Evolutionary conservation across 1,140 invertebrate species (phyloP), one percentile per base, ranked within the genome.

Genomic region (Euura lappo): DNA sequence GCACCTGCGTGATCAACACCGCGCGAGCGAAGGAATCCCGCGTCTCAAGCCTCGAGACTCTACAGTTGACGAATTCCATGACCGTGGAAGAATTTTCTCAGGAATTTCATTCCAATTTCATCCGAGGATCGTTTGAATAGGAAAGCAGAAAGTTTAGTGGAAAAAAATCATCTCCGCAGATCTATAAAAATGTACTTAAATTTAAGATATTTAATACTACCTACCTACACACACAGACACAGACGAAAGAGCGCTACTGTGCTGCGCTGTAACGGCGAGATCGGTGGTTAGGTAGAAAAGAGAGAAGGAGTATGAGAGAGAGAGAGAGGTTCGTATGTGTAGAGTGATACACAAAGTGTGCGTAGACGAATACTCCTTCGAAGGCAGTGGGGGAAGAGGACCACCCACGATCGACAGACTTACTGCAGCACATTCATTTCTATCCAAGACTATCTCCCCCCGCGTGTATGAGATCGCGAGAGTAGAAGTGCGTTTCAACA

Each of bases 381-480:
- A 28, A 28, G 28, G 28, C 28, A 28, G 28, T 28, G 28, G 28
- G 51, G 51, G 51, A 60, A 60, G 51, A 60, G 13, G 51, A 60
- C 51, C 51, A 60, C 51, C 51, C 51, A 60, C 51, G 51, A 60
- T 60, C 51, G 51, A 60, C 51, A n/a, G 51, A 60, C 51, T n/a
- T 8, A 60, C 51, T 60, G 51, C 51, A n/a, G 10, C 28, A 28
- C 28, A 28, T 60, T 60, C 51, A 60, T 60, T 60, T 60, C 51
- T 60, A 4, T n/a, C 51, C 51, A 8, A 8, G 51, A 11, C 3
- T 8, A 60, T 3, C 6, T 60, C 13, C 51, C 51, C 51, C 51
- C 13, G 10, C 51, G 10, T 60, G 51, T 60, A n/a, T 60, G 13
- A 3, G 51, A 4, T 60, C 51, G 51, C 51, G 51, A 60, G 51